Conservation (phyloP, 2,797 vertebrate species). For the Tadarida brasiliensis region DNA sequence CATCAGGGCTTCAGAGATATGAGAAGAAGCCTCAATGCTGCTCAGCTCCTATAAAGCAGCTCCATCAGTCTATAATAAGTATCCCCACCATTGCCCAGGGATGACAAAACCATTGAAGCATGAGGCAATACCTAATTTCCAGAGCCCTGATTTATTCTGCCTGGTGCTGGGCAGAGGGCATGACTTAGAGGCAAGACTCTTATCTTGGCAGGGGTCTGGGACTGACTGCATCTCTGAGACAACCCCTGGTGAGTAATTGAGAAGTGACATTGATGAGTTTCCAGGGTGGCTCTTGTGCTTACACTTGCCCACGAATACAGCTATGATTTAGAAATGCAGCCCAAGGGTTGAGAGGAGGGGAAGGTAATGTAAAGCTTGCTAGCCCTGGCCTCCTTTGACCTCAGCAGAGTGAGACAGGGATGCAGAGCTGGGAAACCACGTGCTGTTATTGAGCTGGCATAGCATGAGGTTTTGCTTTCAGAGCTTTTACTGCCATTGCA, state of each 20-base stretch:
- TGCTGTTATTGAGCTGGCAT: conserved; percentile 69
- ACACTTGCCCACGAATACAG: not conserved
- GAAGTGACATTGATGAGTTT: conserved; percentile 57
- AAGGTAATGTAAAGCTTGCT: not conserved
- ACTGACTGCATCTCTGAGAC: conserved; percentile 49
- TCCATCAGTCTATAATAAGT: not conserved
- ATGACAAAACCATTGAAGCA: not conserved
- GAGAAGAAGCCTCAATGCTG: not conserved
- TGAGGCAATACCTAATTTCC: conserved; percentile 38
- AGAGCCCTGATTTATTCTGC: conserved; percentile 59
- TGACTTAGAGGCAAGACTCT: conserved; percentile 58
- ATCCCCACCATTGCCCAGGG: not conserved
- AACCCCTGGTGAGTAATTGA: conserved; percentile 60
- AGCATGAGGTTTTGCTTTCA: conserved; percentile 63
- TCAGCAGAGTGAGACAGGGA: conserved; percentile 47
- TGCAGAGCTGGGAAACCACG: conserved; percentile 15
- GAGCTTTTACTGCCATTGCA: conserved; percentile 75
- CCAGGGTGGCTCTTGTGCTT: not conserved
- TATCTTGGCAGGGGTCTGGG: conserved; percentile 67
- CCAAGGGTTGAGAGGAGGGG: conserved; percentile 52
- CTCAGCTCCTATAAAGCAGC: not conserved
- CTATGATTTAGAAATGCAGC: conserved; percentile 63
- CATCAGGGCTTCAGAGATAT: not conserved
- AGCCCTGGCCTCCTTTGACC: conserved; percentile 61
- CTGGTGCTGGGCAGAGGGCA: conserved; percentile 45